Evolutionary conservation across 2,888 invertebrate genomes (phyloP).

Genomic region (Podotricha telesiphe): DNA sequence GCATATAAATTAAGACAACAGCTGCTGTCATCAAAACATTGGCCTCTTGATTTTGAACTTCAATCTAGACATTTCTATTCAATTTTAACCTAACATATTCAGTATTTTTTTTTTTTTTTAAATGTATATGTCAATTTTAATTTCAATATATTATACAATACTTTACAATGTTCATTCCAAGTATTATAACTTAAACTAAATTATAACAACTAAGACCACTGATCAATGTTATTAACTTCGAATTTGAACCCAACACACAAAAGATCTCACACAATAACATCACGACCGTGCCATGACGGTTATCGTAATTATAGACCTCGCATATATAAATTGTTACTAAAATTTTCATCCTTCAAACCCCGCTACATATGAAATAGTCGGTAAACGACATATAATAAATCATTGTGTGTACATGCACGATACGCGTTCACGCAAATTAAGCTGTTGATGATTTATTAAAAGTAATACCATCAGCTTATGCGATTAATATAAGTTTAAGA

Average conservation of each 20-base stretch:
- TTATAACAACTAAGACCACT: too few species aligned
- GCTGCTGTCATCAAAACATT: background rate
- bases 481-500: conserved; percentile 15
- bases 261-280: background rate
- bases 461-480: conserved; percentile 12
- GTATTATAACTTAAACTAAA: too few species aligned
- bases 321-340: background rate
- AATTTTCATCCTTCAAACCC: conserved; percentile 1
- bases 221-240: too few species aligned
- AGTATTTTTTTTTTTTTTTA: too few species aligned
- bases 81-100: too few species aligned
- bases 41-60: background rate
- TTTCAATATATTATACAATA: too few species aligned
- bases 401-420: conserved; percentile 31
- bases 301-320: background rate
- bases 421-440: conserved; percentile 40
- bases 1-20: conserved; percentile 7
- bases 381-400: conserved; percentile 35
- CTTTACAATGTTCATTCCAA: too few species aligned
- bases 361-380: conserved; percentile 21
- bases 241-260: background rate
- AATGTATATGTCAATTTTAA: too few species aligned
- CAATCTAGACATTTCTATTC: background rate
- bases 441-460: conserved; percentile 35
- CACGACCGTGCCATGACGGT: background rate